phyloP scores from a whole-genome alignment of 2,888 invertebrate genomes.

The Beris chalybata region DNA sequence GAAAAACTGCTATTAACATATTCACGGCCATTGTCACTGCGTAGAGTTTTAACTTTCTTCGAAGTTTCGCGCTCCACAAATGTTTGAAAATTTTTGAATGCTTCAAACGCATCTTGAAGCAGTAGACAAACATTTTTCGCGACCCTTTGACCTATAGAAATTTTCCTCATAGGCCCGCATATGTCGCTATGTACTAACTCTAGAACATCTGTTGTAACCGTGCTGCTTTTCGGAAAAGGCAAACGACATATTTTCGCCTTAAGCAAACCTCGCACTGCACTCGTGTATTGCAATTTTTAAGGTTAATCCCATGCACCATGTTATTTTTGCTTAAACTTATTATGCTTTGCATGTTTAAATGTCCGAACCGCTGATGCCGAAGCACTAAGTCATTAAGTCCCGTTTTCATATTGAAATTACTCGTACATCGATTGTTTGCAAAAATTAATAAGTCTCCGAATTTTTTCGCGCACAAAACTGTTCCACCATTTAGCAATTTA shows the following conservation, averaged over 20 bases:
- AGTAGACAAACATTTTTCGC: conserved; percentile 39
- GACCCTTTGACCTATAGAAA: conserved; percentile 35
- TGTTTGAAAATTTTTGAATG: conserved; percentile 37
- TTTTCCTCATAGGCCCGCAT: conserved; percentile 37
- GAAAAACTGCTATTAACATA: conserved; percentile 29
- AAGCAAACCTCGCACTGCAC: too few species aligned
- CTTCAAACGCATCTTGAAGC: conserved; percentile 37
- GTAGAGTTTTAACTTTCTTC: conserved; percentile 34
- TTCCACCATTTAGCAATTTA: neutral
- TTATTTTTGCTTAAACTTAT: neutral
- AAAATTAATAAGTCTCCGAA: neutral
- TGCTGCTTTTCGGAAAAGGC: too few species aligned
- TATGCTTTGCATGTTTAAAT: conserved; percentile 2
- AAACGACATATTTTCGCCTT: too few species aligned
- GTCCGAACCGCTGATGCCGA: conserved; percentile 12
- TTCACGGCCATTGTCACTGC: conserved; percentile 36
- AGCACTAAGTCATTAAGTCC: neutral
- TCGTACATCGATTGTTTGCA: neutral
- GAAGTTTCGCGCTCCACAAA: conserved; percentile 36
- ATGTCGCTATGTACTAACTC: conserved; percentile 39
- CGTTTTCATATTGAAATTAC: neutral
- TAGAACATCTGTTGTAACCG: too few species aligned
- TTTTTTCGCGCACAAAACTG: conserved; percentile 2
- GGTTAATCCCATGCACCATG: neutral
- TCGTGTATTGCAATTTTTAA: neutral